Percentiles rank a stretch among this genome's conserved stretches.
Evolutionary conservation across 2,888 invertebrate genomes (phyloP).

Genomic region (Pammene fasciana): DNA sequence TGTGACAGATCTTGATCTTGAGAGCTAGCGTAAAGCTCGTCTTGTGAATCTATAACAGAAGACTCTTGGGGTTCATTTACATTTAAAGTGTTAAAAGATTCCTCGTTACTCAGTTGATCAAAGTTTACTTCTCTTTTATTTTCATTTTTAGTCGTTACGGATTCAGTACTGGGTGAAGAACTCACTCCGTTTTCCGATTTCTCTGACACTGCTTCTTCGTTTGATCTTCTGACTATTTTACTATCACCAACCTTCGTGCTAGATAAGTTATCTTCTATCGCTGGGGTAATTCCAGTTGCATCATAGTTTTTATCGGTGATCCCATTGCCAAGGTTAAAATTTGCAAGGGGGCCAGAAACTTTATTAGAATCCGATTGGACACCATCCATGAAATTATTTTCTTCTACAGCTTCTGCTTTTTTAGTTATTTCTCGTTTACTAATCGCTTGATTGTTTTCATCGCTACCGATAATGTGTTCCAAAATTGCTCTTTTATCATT

Average conservation of each 20-base stretch:
- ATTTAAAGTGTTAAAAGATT: conserved; percentile 49
- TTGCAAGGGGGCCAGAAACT: conserved; percentile 57
- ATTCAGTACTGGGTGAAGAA: conserved; percentile 46
- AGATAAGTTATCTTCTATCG: conserved; percentile 49
- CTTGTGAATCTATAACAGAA: conserved; percentile 46
- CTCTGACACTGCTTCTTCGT: conserved; percentile 46
- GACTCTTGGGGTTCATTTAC: conserved; percentile 50
- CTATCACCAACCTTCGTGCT: conserved; percentile 55
- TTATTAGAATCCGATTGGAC: conserved; percentile 65
- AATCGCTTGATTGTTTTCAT: conserved; percentile 48
- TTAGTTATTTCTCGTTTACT: conserved; percentile 76
- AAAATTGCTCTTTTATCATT: conserved; percentile 71
- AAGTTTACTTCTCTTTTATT: conserved; percentile 68
- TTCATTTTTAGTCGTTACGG: conserved; percentile 57
- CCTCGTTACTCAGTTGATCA: conserved; percentile 51
- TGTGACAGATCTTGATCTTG: conserved; percentile 60
- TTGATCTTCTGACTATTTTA: conserved; percentile 54
- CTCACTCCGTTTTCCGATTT: conserved; percentile 50
- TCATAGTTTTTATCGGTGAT: conserved; percentile 52
- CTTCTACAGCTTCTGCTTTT: conserved; percentile 71
- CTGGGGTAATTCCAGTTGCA: conserved; percentile 51
- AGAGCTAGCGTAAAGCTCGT: conserved; percentile 53
- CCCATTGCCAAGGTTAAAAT: conserved; percentile 55
- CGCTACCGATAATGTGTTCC: conserved; percentile 67
- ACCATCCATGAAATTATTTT: conserved; percentile 65